phyloP scores from a whole-genome alignment of 2,888 invertebrate species.

The Drosophila algonquin region DNA sequence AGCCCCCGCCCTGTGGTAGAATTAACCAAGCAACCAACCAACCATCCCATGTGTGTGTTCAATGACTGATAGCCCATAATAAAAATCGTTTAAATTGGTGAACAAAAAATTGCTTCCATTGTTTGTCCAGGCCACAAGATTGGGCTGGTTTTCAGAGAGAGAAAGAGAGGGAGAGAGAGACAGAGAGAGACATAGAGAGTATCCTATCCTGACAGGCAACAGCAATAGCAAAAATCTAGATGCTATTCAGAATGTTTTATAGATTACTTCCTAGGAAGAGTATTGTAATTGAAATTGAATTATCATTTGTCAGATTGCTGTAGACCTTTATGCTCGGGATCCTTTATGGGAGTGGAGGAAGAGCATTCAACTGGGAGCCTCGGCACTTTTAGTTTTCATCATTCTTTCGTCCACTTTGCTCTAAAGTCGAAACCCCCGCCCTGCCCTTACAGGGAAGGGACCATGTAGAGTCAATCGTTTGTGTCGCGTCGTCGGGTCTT shows the following conservation, averaged over 20 bases:
- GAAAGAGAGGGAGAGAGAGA: neutral
- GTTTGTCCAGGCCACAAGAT: constrained; percentile 34
- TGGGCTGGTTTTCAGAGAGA: neutral
- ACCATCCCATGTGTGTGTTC: constrained; percentile 34
- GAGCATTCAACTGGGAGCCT: neutral
- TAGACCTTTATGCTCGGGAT: neutral
- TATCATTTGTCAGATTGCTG: neutral
- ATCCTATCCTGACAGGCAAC: too few relatives aligned
- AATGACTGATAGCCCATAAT: constrained; percentile 74
- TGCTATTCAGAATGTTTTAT: neutral
- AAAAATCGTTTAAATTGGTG: constrained; percentile 59
- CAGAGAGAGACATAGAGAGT: too few relatives aligned
- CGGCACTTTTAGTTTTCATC: neutral
- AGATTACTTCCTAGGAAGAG: neutral
- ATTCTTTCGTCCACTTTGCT: neutral
- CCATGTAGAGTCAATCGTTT: constrained; percentile 51
- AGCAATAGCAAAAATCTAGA: neutral
- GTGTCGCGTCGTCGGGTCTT: constrained; percentile 41
- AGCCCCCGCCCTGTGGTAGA: constrained; percentile 61
- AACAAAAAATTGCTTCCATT: constrained; percentile 43
- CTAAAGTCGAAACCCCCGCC: neutral
- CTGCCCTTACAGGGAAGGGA: neutral
- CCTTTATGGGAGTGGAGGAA: neutral
- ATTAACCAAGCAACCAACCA: constrained; percentile 38
- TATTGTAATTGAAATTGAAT: neutral